These are phyloP conservation scores for Stigmatopora argus DNA, from an alignment of 2,113 vertebrate genomes.

Conservation along the genomic window DNA sequence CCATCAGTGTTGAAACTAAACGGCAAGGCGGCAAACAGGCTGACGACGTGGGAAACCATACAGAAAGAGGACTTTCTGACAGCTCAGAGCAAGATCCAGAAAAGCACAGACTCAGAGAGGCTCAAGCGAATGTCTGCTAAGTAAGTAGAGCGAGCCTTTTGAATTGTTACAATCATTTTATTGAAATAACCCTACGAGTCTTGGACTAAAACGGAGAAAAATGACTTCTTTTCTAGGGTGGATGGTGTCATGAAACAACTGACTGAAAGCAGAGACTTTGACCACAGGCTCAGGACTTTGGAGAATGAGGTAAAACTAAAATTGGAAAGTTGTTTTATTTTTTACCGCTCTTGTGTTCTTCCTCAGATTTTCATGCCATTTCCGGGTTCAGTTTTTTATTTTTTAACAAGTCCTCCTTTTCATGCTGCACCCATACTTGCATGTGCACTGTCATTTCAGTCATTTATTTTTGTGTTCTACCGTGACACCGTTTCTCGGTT, in stretches of 20 bases:
- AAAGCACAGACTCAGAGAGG: constrained; percentile 76
- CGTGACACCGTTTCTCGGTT: neutral
- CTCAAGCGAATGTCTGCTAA: constrained; percentile 80
- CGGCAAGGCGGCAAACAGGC: constrained; percentile 60
- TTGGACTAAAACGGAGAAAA: neutral
- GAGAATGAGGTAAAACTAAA: constrained; percentile 58
- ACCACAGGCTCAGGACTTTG: constrained; percentile 48
- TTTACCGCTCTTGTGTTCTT: neutral
- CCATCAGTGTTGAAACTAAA: constrained; percentile 52
- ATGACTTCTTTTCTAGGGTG: constrained; percentile 56
- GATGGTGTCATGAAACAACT: constrained; percentile 69
- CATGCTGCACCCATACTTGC: no score
- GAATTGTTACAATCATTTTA: neutral
- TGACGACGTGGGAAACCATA: constrained; percentile 83
- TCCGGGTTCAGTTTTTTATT: neutral
- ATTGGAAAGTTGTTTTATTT: neutral
- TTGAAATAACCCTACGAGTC: neutral
- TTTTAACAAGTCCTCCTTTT: neutral
- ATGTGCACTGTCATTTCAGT: neutral
- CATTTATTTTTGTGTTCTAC: neutral
- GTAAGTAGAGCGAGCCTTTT: constrained; percentile 51
- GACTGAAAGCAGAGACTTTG: constrained; percentile 43
- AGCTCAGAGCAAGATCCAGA: constrained; percentile 67
- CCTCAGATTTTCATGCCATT: neutral
- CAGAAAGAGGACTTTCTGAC: constrained; percentile 83